Evolutionary conservation across 92 coral and sea anemone species (phyloP), one percentile per base, ranked within the genome.

Genomic region (Paragorgia papillata): DNA sequence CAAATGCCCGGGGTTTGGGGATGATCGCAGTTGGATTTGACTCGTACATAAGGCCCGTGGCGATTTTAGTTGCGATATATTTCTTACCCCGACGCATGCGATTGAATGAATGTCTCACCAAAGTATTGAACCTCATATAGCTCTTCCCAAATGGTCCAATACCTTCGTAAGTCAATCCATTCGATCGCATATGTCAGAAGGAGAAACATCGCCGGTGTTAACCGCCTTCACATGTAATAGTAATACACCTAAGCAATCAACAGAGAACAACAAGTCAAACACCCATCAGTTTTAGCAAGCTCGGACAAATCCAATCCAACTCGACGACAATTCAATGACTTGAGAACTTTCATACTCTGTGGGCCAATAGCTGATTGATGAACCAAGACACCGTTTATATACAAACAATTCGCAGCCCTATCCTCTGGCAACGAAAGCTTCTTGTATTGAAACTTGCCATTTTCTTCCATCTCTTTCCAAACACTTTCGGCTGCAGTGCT

Each of bases 221-320:
- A n/a, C n/a, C n/a, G n/a, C n/a, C n/a, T n/a, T n/a, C n/a, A n/a
- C n/a, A n/a, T n/a, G n/a, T n/a, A n/a, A n/a, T n/a, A n/a, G n/a
- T n/a, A n/a, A n/a, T n/a, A n/a, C n/a, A n/a, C n/a, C n/a, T 61
- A 89, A 18, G 73, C 68, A 30, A 89, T 74, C 12, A 89, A 69
- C 39, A 94, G 79, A 24, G 97, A 94, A 43, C 68, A 13, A 60
- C 97, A 94, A 0, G 97, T 81, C 24, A 94, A 81, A 44, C 97
- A 88, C 7, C 97, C 97, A 54, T 94, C 97, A 21, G 79, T 94
- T 77, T 94, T 94, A 28, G 79, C 57, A 7, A 94, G 70, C 69
- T 94, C 97, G 17, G 89, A 81, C 74, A 88, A 85, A 39, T 81
- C 89, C 24, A 91, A 68, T 48, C 86, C 97, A 9, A 88, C 54